Conservation (phyloP, 1,140 invertebrate genomes). For the Drosophila novamexicana region DNA sequence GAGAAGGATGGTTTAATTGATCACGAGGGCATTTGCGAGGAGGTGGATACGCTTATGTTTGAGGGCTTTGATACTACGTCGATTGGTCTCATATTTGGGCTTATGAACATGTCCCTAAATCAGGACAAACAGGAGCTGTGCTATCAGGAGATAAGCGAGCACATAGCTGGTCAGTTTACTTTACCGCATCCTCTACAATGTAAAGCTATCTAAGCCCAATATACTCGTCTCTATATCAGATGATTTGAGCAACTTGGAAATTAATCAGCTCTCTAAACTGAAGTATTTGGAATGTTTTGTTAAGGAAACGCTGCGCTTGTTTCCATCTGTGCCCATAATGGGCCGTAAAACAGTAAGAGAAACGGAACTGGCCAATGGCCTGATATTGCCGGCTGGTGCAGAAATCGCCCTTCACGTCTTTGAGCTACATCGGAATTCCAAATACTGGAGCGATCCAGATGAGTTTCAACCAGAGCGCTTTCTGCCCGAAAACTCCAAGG, state of each 20-base stretch:
- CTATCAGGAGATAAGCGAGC: constrained; percentile 82
- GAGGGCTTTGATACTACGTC: constrained; percentile 91
- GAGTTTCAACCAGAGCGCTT: constrained; percentile 92
- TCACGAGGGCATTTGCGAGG: constrained; percentile 90
- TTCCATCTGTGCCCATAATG: constrained; percentile 89
- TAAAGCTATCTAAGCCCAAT: constrained; percentile 52
- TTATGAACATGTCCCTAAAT: constrained; percentile 87
- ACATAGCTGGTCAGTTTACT: constrained; percentile 47
- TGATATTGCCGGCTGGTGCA: constrained; percentile 85
- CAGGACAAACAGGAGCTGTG: constrained; percentile 88
- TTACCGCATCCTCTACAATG: constrained; percentile 67
- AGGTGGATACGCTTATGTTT: constrained; percentile 94
- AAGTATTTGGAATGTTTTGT: constrained; percentile 88
- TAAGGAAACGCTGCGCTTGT: constrained; percentile 87
- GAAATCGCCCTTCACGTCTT: constrained; percentile 84
- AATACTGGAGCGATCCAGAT: constrained; percentile 89
- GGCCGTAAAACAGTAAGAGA: constrained; percentile 86
- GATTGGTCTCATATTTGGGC: constrained; percentile 86
- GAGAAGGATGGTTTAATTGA: constrained; percentile 85
- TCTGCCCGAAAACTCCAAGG: constrained; percentile 86
- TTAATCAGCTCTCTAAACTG: constrained; percentile 86
- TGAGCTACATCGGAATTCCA: constrained; percentile 86
- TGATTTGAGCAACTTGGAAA: constrained; percentile 79
- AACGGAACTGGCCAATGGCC: constrained; percentile 72
- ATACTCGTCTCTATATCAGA: constrained; percentile 24